Evolutionary conservation across 2,113 vertebrate species (phyloP).

Genomic region (Litocranius walleri): DNA sequence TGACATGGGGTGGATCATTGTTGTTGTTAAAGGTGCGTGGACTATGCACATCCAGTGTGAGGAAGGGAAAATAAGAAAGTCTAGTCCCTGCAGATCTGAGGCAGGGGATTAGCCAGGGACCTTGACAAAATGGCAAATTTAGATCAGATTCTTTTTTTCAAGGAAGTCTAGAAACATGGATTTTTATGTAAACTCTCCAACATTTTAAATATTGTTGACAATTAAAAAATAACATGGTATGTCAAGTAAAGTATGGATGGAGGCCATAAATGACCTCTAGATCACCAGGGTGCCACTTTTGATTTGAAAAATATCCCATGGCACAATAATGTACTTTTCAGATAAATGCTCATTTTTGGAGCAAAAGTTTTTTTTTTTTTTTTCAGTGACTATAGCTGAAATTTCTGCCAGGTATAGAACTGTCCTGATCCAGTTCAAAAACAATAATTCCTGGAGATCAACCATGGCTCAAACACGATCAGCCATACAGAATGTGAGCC

Average conservation of each 20-base stretch:
- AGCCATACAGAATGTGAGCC: not conserved
- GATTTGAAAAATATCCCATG: not conserved
- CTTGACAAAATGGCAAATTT: not conserved
- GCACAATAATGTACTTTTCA: not conserved
- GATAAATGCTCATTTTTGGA: not conserved
- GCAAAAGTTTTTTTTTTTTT: not conserved
- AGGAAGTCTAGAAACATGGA: not conserved
- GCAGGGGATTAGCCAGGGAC: not conserved
- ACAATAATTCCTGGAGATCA: not conserved
- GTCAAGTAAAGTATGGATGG: not conserved
- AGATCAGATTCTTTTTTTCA: not conserved
- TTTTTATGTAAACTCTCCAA: not conserved
- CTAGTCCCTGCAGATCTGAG: not conserved
- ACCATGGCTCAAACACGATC: not conserved
- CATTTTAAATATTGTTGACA: not conserved
- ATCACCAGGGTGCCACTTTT: not conserved
- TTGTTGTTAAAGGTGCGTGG: not conserved
- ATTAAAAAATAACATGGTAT: not conserved
- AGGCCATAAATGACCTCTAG: not conserved
- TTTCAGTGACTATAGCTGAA: not conserved
- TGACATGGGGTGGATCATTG: constrained; percentile 25
- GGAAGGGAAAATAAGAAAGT: not conserved
- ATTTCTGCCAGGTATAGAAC: not conserved
- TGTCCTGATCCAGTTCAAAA: not conserved
- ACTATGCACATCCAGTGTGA: not conserved